Evolutionary conservation across 2,797 vertebrate genomes (phyloP).

Genomic region (Valencia hispanica): DNA sequence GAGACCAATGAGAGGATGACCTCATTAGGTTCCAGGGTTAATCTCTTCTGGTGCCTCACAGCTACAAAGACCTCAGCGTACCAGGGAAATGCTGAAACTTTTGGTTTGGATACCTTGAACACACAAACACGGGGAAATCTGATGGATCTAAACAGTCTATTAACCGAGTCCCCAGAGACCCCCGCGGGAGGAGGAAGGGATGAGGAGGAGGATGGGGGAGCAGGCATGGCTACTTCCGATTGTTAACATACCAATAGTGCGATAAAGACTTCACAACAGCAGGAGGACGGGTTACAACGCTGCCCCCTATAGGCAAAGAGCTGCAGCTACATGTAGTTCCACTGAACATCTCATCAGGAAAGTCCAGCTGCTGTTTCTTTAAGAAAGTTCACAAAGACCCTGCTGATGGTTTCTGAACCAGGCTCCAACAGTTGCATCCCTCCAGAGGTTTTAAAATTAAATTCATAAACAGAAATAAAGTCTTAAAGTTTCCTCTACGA

Average conservation of each 20-base stretch:
- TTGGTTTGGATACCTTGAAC: conserved; percentile 11
- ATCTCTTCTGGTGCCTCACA: neutral
- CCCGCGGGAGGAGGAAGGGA: conserved; percentile 18
- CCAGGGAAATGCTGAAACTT: neutral
- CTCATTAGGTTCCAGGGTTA: too few species aligned
- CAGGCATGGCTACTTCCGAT: conserved; percentile 59
- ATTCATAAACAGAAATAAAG: neutral
- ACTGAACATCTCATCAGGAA: too few species aligned
- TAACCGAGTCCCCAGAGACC: conserved; percentile 40
- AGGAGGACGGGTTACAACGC: neutral
- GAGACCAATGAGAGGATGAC: too few species aligned
- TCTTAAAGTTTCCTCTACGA: too few species aligned
- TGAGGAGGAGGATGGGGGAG: conserved; percentile 29
- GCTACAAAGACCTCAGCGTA: neutral
- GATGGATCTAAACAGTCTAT: conserved; percentile 51
- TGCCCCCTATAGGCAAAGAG: neutral
- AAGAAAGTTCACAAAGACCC: neutral
- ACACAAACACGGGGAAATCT: conserved; percentile 9
- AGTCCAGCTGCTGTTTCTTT: neutral
- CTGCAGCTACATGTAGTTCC: neutral
- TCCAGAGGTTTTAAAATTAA: neutral
- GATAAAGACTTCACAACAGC: conserved; percentile 10
- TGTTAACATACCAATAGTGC: conserved; percentile 14
- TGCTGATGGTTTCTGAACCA: neutral
- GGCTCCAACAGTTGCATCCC: neutral